A percentile compares a stretch with the other conserved stretches of the same genome.
Evolutionary conservation across 2,113 vertebrate species (phyloP).

Genomic region (Promerops cafer): DNA sequence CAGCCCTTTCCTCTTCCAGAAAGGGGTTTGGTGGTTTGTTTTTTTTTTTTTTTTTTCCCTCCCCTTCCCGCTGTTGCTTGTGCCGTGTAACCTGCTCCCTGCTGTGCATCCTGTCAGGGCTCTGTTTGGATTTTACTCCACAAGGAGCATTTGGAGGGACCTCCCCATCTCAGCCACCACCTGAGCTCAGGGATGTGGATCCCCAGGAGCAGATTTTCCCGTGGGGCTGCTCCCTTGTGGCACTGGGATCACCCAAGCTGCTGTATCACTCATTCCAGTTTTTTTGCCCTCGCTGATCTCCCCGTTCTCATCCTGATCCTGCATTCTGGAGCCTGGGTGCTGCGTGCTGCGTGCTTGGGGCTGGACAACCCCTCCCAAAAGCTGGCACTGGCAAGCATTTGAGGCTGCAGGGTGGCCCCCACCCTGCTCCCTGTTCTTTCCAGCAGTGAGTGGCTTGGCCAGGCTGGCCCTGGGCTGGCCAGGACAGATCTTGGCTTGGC

Average conservation of each 20-base stretch:
- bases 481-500: not conserved
- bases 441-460: not conserved
- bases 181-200: accelerated
- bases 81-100: constrained; percentile 11
- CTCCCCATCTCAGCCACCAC: not conserved
- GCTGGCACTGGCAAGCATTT: not conserved
- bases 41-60: not conserved
- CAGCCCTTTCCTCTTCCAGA: constrained; percentile 49
- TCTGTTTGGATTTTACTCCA: not conserved
- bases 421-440: not conserved
- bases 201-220: not conserved
- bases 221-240: not conserved
- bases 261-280: accelerated
- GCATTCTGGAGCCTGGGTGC: not conserved
- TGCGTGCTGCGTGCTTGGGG: not conserved
- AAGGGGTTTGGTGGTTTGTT: not conserved
- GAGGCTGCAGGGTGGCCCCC: not conserved
- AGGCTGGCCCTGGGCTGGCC: not conserved
- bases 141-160: not conserved
- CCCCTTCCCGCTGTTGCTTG: not conserved
- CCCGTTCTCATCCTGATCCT: accelerated
- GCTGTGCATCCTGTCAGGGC: not conserved
- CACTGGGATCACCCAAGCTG: not conserved
- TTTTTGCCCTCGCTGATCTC: not conserved
- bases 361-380: not conserved